Conservation (phyloP, 1,140 invertebrate species). For the Pissodes strobi region DNA sequence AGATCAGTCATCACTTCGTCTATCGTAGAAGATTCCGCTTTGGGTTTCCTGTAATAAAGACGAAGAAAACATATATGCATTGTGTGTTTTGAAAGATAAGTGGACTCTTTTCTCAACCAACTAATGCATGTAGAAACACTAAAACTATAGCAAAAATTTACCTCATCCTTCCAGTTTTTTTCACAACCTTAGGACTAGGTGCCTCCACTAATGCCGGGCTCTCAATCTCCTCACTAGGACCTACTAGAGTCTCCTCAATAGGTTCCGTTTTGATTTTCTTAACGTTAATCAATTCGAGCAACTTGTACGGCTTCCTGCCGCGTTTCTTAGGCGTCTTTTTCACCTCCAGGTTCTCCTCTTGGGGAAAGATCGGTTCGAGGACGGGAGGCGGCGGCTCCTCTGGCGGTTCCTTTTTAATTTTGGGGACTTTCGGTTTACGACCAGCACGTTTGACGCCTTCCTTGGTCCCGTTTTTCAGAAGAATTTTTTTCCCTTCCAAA, state of each 20-base stretch:
- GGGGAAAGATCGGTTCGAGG: constrained; percentile 46
- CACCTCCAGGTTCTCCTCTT: constrained; percentile 40
- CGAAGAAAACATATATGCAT: too few species aligned
- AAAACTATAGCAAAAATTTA: too few species aligned
- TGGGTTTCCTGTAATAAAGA: constrained; percentile 39
- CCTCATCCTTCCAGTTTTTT: constrained; percentile 27
- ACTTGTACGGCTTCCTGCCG: constrained; percentile 24
- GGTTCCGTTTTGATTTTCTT: constrained; percentile 37
- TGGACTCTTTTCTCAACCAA: too few species aligned
- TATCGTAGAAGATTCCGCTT: constrained; percentile 33
- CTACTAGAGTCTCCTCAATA: background rate
- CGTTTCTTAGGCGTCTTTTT: constrained; percentile 40
- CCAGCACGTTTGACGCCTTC: constrained; percentile 33
- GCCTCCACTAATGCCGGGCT: constrained; percentile 21
- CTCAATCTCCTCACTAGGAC: constrained; percentile 17
- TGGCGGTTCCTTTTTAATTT: constrained; percentile 26
- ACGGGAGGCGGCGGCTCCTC: constrained; percentile 38
- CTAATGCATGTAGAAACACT: too few species aligned
- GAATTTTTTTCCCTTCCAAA: constrained; percentile 45
- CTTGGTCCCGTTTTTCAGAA: constrained; percentile 49
- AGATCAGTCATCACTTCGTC: constrained; percentile 52
- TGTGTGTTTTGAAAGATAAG: too few species aligned
- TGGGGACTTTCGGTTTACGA: constrained; percentile 21
- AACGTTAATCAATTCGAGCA: constrained; percentile 7
- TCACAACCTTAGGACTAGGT: constrained; percentile 5